A percentile compares a stretch with the other conserved stretches of the same genome.
Conservation (phyloP, 30 jellyfish, hydroid and myxozoan species). For the Morbakka virulenta region DNA sequence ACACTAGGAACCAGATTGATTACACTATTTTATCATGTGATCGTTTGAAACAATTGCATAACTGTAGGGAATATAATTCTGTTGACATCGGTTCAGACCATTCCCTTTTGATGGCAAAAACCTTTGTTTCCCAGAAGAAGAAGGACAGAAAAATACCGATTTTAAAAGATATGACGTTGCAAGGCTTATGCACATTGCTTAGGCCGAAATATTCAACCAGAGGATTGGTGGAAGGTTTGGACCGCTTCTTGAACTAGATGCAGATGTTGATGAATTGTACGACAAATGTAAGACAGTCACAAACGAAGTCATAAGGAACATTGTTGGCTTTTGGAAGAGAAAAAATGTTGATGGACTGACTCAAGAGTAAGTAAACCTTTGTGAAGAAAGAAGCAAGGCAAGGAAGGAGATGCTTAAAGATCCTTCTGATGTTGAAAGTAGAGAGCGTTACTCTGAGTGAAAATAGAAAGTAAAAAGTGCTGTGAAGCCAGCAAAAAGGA, state of each 20-base stretch:
- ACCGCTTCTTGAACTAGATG: not conserved
- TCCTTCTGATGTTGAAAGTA: not conserved
- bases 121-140: too few species aligned
- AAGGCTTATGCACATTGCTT: not conserved
- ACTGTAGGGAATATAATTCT: not conserved
- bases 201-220: not conserved
- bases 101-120: conserved; percentile 15
- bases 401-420: not conserved
- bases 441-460: not conserved
- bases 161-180: not conserved
- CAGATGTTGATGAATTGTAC: not conserved
- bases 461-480: not conserved
- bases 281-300: not conserved
- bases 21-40: not conserved
- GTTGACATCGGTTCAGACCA: conserved; percentile 44
- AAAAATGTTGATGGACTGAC: not conserved
- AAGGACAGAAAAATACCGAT: too few species aligned
- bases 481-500: not conserved
- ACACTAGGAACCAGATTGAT: conserved; percentile 23
- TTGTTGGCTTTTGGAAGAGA: not conserved
- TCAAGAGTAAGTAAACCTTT: not conserved
- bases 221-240: too few species aligned
- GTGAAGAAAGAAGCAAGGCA: conserved; percentile 4
- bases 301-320: not conserved
- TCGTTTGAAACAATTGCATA: not conserved